phyloP scores from a whole-genome alignment of 1,140 invertebrate genomes.

The Drosophila kikkawai region DNA sequence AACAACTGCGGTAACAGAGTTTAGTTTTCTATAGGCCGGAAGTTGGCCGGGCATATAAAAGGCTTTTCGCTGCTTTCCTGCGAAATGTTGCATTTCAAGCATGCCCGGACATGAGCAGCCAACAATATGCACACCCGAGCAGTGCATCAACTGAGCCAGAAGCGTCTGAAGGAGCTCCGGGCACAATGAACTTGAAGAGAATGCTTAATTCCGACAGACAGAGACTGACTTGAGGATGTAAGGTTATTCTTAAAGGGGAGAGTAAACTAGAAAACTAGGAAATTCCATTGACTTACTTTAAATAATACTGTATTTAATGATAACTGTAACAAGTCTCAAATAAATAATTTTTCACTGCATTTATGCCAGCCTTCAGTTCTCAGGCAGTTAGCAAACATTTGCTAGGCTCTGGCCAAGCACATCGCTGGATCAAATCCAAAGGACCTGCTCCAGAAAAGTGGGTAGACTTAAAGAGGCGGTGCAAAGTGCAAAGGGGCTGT shows the following conservation, averaged over 20 bases:
- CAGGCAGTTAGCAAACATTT: slow-evolving; percentile 10
- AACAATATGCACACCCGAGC: slow-evolving; percentile 57
- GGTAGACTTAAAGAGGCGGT: background rate
- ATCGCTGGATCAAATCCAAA: slow-evolving; percentile 3
- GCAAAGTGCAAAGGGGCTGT: background rate
- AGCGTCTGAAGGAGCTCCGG: slow-evolving; percentile 40
- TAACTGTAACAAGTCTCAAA: background rate
- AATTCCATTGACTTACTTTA: background rate
- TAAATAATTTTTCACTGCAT: background rate
- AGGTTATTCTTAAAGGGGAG: slow-evolving; percentile 20
- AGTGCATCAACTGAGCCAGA: slow-evolving; percentile 26
- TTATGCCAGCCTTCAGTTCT: background rate
- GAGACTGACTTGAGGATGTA: background rate
- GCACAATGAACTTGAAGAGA: slow-evolving; percentile 46
- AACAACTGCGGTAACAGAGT: slow-evolving; percentile 40
- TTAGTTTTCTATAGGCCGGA: slow-evolving; percentile 73
- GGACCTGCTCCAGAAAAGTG: background rate
- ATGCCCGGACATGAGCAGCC: slow-evolving; percentile 61
- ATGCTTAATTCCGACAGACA: slow-evolving; percentile 5
- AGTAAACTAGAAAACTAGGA: background rate
- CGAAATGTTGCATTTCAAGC: slow-evolving; percentile 78
- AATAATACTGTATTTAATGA: background rate
- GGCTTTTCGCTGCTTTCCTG: slow-evolving; percentile 77
- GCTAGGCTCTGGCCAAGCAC: slow-evolving; percentile 8
- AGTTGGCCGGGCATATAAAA: slow-evolving; percentile 75